These are phyloP conservation scores for Typhlichthys subterraneus DNA, from an alignment of 2,797 vertebrate species.

Conservation along the genomic window DNA sequence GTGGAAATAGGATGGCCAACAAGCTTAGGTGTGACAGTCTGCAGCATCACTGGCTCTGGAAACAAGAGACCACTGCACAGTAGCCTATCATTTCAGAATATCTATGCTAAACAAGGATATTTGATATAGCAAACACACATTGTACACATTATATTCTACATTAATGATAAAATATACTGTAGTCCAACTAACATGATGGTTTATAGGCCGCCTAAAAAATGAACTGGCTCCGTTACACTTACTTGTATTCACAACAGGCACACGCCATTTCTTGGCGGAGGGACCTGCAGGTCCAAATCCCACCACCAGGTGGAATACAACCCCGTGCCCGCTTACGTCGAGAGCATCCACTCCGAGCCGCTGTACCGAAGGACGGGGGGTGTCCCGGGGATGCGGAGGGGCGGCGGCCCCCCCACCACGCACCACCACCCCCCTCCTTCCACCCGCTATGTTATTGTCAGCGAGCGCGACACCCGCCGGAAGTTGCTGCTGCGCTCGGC, in stretches of 20 bases:
- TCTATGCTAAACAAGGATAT: no score
- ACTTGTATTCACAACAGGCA: slow-evolving; percentile 68
- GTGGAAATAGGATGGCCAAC: no score
- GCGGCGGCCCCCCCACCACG: no score
- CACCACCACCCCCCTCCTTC: slow-evolving; percentile 58
- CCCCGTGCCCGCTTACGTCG: slow-evolving; percentile 57
- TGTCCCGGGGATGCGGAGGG: slow-evolving; percentile 66
- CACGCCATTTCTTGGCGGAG: slow-evolving; percentile 65
- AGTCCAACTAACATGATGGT: no score
- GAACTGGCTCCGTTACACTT: slow-evolving; percentile 12
- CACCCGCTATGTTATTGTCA: slow-evolving; percentile 84
- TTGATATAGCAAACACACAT: no score
- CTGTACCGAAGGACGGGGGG: slow-evolving; percentile 81
- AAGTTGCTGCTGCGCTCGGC: slow-evolving; percentile 73
- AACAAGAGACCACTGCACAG: no score
- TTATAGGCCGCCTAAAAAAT: no score
- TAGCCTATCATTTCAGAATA: no score
- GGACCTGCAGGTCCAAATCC: slow-evolving; percentile 76
- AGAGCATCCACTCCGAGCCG: slow-evolving; percentile 82
- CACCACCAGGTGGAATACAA: slow-evolving; percentile 72
- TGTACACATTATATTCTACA: no score
- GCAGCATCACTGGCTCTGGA: no score
- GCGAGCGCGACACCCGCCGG: slow-evolving; percentile 81
- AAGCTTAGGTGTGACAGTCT: no score
- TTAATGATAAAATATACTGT: no score